Evolutionary conservation across 1,140 invertebrate genomes (phyloP).

Genomic region (Meloidogyne exigua): DNA sequence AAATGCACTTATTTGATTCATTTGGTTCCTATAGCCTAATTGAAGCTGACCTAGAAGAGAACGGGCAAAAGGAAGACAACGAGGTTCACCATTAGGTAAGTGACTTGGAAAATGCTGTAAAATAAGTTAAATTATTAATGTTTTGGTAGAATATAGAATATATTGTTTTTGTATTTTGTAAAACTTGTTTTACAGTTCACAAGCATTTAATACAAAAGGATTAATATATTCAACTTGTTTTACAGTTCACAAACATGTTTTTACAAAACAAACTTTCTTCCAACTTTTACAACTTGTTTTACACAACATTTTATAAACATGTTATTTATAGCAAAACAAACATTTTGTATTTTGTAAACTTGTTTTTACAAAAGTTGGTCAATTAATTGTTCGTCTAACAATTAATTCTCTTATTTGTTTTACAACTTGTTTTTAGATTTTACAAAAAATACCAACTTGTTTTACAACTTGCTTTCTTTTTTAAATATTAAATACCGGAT

Average conservation of each 20-base stretch:
- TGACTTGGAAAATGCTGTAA: slow-evolving; percentile 45
- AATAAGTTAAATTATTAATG: neutral
- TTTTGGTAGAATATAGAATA: no score
- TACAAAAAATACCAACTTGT: neutral
- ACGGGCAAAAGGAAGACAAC: slow-evolving; percentile 85
- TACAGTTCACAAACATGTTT: neutral
- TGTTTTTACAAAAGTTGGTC: no score
- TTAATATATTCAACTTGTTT: no score
- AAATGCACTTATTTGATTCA: slow-evolving; percentile 76
- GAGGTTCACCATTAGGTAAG: slow-evolving; percentile 46
- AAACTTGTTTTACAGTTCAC: neutral
- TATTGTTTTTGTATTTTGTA: no score
- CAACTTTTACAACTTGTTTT: no score
- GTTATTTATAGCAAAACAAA: no score
- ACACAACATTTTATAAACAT: no score
- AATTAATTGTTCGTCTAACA: neutral
- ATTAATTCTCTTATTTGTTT: no score
- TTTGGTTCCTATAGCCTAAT: slow-evolving; percentile 65
- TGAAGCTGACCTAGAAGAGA: slow-evolving; percentile 82
- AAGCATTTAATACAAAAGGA: neutral
- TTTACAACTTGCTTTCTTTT: neutral
- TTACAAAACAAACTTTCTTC: no score
- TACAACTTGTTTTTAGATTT: neutral
- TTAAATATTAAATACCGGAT: slow-evolving; percentile 66
- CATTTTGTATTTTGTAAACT: no score